Evolutionary conservation across 2,888 invertebrate genomes (phyloP), one percentile per base, ranked within the genome.

Genomic region (Tethea ocularis): DNA sequence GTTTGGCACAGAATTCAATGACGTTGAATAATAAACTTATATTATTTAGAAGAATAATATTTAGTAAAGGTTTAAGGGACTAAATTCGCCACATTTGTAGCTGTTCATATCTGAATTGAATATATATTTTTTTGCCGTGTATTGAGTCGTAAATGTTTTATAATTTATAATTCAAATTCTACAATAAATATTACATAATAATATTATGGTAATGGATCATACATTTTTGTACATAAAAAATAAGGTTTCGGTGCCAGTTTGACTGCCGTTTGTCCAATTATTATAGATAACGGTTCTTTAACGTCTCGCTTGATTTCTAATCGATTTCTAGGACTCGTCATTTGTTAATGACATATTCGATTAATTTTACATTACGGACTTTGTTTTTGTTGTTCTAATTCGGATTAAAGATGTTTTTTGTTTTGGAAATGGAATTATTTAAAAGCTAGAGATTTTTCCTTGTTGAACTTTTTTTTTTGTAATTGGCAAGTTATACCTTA

Each of bases 331-430:
- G 53, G 53, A 53, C 57, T 55, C 59, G 52, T 58, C 59, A 59
- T 55, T 59, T 57, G 54, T 63, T 69, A 74, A 76, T 71, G 66
- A 64, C 65, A 64, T 67, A 58, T 17, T 58, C 67, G 64, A 72
- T 76, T 76, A 76, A 74, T 71, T 66, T 64, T 58, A 41, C 68
- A 68, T 69, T 69, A 63, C 33, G 57, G 38, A 58, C 67, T 67
- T 17, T 69, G 67, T 68, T 59, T 65, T 59, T 63, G 63, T 59
- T 66, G 64, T 22, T 67, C 67, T 61, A 65, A 66, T 54, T 54
- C 13, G 54, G 15, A 54, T 17, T 33, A 33, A 22, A 0, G 20
- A 13, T 10, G 22, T 54, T 15, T 54, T 20, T 33, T 17, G 20
- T 36, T n/a, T 11, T 33, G 29, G 13, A 17, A 53, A 17, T 33